Evolutionary conservation across 2,888 invertebrate genomes (phyloP).

Genomic region (Melanostoma scalare): DNA sequence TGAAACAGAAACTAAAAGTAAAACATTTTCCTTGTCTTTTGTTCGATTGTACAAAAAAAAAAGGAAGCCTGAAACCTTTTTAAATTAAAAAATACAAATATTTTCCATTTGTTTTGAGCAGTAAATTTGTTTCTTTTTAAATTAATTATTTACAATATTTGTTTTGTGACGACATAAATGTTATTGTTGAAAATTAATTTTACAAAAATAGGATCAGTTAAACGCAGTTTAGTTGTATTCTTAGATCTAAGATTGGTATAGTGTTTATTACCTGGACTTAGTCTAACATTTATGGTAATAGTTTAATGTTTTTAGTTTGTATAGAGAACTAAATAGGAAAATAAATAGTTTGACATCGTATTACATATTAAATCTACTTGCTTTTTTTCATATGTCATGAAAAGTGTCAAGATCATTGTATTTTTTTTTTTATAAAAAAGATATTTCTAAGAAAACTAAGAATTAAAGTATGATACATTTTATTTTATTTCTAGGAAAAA

Average conservation of each 20-base stretch:
- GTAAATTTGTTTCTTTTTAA: conserved; percentile 33
- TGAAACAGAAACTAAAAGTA: no score
- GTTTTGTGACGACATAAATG: neutral
- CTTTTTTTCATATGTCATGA: conserved; percentile 24
- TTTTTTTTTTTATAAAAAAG: neutral
- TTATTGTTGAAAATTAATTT: conserved; percentile 17
- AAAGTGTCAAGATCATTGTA: neutral
- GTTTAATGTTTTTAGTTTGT: conserved; percentile 50
- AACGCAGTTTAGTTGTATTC: neutral
- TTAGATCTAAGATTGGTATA: neutral
- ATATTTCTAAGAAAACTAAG: neutral
- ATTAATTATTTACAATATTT: conserved; percentile 21
- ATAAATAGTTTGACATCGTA: conserved; percentile 52
- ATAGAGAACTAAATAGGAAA: conserved; percentile 68
- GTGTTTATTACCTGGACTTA: conserved; percentile 20
- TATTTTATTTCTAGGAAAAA: conserved; percentile 18
- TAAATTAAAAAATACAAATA: conserved; percentile 33
- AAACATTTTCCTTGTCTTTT: conserved; percentile 40
- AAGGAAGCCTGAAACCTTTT: conserved; percentile 58
- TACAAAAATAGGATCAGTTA: conserved; percentile 46
- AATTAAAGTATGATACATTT: neutral
- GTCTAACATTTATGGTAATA: conserved; percentile 21
- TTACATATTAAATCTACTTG: conserved; percentile 67
- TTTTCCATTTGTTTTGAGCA: conserved; percentile 52
- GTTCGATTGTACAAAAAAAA: conserved; percentile 32